Conservation (phyloP, 1,140 invertebrate species). For the Bombus sylvicola region DNA sequence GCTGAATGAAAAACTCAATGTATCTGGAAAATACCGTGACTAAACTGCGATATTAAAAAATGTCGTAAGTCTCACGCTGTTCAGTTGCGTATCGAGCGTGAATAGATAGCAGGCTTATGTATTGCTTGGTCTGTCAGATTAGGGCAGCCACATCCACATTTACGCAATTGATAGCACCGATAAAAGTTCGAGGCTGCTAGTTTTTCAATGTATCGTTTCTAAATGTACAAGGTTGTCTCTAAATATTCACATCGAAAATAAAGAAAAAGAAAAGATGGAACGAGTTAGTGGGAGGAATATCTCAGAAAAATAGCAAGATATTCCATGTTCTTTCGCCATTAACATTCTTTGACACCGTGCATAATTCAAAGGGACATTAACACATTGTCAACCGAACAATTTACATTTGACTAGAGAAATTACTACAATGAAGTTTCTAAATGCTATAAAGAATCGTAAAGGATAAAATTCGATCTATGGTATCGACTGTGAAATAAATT, state of each 20-base stretch:
- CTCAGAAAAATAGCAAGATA: not conserved
- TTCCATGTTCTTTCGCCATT: not conserved
- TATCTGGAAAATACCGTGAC: not conserved
- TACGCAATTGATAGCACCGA: conserved; percentile 11
- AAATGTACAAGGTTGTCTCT: conserved; percentile 3
- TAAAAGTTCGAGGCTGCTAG: not conserved
- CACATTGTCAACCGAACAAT: not conserved
- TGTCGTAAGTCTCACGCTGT: conserved; percentile 3
- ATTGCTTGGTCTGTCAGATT: not conserved
- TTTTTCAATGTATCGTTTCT: not conserved
- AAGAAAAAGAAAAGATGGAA: not conserved
- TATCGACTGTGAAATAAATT: not conserved
- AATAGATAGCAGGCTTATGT: not conserved
- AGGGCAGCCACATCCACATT: not conserved
- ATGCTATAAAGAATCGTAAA: not conserved
- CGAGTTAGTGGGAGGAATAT: not conserved
- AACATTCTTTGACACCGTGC: not conserved
- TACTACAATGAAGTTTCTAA: not conserved
- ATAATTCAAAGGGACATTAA: not conserved
- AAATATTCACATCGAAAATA: not conserved
- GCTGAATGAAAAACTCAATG: not conserved
- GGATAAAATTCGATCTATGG: not conserved
- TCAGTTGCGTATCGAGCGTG: not conserved
- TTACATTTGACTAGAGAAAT: not conserved
- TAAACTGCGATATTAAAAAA: conserved; percentile 25